phyloP scores from a whole-genome alignment of 2,888 invertebrate genomes.

The Agrilus biguttatus region DNA sequence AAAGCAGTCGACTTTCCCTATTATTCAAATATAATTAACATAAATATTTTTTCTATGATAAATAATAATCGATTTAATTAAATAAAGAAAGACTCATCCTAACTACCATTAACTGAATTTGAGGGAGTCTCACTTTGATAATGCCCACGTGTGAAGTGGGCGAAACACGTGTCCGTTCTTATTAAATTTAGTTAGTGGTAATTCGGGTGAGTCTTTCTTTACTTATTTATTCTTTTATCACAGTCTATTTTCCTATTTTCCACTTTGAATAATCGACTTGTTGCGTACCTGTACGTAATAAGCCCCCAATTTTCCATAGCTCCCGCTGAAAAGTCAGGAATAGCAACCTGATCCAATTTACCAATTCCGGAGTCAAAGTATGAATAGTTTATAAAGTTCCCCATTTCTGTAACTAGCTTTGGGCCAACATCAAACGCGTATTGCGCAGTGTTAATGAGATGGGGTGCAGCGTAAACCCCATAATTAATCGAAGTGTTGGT shows the following conservation, averaged over 20 bases:
- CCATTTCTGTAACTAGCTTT: constrained; percentile 35
- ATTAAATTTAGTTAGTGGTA: too few relatives aligned
- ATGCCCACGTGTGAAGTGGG: too few relatives aligned
- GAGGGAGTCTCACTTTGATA: too few relatives aligned
- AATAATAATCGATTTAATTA: too few relatives aligned
- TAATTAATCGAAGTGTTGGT: constrained; percentile 2
- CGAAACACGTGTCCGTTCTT: too few relatives aligned
- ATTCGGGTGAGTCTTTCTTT: too few relatives aligned
- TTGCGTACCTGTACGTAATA: constrained; percentile 54
- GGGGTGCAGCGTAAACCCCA: constrained; percentile 32
- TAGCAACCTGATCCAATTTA: constrained; percentile 73
- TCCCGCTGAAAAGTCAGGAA: constrained; percentile 70
- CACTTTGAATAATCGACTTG: not conserved
- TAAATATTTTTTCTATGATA: too few relatives aligned
- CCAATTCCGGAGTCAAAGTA: constrained; percentile 42
- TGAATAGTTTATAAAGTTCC: constrained; percentile 40
- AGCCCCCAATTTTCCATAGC: constrained; percentile 93
- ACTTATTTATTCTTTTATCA: too few relatives aligned
- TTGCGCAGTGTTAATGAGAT: constrained; percentile 30
- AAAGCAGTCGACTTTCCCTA: constrained; percentile 46
- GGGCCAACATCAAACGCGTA: constrained; percentile 34
- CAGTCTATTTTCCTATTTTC: too few relatives aligned
- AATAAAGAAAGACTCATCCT: too few relatives aligned
- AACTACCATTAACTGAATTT: too few relatives aligned
- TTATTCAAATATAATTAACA: constrained; percentile 7